These are phyloP conservation scores for Ceratothoa steindachneri DNA, from an alignment of 2,888 invertebrate genomes.

Conservation along the genomic window DNA sequence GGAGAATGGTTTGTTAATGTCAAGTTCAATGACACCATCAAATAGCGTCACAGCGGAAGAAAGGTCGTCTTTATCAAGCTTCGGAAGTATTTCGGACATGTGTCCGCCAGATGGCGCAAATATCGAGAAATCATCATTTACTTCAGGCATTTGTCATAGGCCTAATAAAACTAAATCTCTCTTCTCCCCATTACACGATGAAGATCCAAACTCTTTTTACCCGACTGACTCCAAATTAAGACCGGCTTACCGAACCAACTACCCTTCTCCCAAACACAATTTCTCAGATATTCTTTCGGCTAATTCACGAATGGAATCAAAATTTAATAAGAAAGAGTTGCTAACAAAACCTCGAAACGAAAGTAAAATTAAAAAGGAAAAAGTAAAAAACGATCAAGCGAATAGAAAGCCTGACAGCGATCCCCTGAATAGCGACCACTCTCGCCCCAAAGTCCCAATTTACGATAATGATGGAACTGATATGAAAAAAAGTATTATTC, in stretches of 20 bases:
- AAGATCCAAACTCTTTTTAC: neutral
- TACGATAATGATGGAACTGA: too few relatives aligned
- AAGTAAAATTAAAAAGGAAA: neutral
- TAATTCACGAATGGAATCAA: neutral
- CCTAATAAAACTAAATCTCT: neutral
- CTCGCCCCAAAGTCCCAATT: too few relatives aligned
- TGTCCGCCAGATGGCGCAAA: neutral
- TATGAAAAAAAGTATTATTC: too few relatives aligned
- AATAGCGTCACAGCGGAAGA: neutral
- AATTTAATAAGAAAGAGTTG: neutral
- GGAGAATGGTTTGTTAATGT: neutral
- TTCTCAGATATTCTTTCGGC: neutral
- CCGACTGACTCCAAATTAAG: neutral
- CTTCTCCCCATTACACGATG: neutral
- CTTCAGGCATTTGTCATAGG: neutral
- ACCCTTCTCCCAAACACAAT: neutral
- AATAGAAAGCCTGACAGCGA: too few relatives aligned
- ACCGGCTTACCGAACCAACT: neutral
- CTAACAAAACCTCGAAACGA: neutral
- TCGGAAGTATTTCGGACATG: neutral
- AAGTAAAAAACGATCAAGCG: too few relatives aligned
- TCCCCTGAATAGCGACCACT: too few relatives aligned
- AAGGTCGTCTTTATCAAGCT: neutral
- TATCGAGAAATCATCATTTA: neutral
- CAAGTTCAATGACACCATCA: neutral